Evolutionary conservation across 2,797 vertebrate species (phyloP), one percentile per base, ranked within the genome.

Genomic region (Cirrhinus mrigala): DNA sequence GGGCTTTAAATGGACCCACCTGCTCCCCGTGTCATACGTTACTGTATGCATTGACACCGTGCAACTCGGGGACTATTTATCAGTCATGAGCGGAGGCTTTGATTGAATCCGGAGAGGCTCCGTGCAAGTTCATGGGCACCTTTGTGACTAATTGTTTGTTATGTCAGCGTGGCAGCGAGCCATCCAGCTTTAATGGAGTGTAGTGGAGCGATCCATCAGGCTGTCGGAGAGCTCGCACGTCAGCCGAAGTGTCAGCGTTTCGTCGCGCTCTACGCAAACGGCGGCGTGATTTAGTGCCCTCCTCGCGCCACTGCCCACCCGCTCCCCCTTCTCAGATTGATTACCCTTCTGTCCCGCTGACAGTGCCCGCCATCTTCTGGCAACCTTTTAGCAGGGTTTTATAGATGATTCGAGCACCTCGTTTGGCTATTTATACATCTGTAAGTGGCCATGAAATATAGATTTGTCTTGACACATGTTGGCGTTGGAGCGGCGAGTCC

Each of bases 341-440:
- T 96, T 88, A 92, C 94, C 91, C 83, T 82, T 87, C 33, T 88
- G 93, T 91, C 92, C 86, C 85, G 88, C 91, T 93, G 92, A 89
- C 91, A 90, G 93, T 92, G 92, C 92, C 92, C 91, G 89, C 93
- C 95, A 92, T 95, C 93, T 93, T 93, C 92, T 92, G 89, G 92
- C 94, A 95, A 95, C 95, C 94, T 95, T 95, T 96, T 95, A 96
- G 92, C 92, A 91, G 91, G 82, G 86, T 94, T 96, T 96, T 96
- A 96, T 95, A 95, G 95, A 95, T 94, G 94, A 93, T 95, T 94
- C 93, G 90, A 92, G 87, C 91, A 91, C 92, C 95, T 95, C 93
- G 93, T 95, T 96, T 94, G 93, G 93, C 94, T 96, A 95, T 95
- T 96, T 96, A 95, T 95, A 95, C 94, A 95, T 96, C 92, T 95